Conservation (phyloP, 2,797 vertebrate genomes). For the Jordanella pulchra region DNA sequence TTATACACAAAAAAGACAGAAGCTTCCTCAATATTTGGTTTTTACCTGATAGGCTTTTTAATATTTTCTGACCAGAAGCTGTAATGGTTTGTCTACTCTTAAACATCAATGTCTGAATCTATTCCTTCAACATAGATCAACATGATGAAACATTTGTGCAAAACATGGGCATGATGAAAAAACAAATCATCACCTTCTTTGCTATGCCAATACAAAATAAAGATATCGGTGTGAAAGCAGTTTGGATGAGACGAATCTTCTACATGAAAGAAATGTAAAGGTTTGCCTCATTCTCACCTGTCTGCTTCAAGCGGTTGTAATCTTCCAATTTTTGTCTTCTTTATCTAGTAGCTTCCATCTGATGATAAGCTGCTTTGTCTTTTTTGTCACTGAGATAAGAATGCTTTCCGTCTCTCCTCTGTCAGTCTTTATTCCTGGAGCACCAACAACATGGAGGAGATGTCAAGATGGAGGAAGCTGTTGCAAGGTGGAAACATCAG, state of each 20-base stretch:
- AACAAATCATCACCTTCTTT: constrained; percentile 18
- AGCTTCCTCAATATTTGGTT: constrained; percentile 7
- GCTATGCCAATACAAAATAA: constrained; percentile 1
- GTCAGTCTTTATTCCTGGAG: constrained; percentile 24
- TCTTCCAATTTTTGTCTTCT: constrained; percentile 25
- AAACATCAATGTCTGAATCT: constrained; percentile 21
- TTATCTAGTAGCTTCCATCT: not conserved
- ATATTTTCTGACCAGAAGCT: not conserved
- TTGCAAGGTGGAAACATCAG: constrained; percentile 67
- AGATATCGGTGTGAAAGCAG: not conserved
- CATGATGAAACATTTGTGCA: constrained; percentile 66
- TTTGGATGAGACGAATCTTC: not conserved
- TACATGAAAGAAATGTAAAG: constrained; percentile 11
- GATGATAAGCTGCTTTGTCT: constrained; percentile 25
- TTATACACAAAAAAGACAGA: constrained; percentile 18
- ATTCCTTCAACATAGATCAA: constrained; percentile 44
- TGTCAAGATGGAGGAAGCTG: constrained; percentile 76
- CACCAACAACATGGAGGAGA: constrained; percentile 58
- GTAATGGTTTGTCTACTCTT: constrained; percentile 32
- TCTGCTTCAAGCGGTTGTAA: constrained; percentile 39
- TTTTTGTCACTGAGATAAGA: constrained; percentile 36
- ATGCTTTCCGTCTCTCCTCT: constrained; percentile 35
- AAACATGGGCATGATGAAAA: constrained; percentile 37
- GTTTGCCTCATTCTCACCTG: constrained; percentile 57
- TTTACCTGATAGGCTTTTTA: not conserved